A percentile compares a stretch with the other conserved stretches of the same genome.
Conservation (phyloP, 2,113 vertebrate genomes). For the Stomatorhinus ivindoensis region DNA sequence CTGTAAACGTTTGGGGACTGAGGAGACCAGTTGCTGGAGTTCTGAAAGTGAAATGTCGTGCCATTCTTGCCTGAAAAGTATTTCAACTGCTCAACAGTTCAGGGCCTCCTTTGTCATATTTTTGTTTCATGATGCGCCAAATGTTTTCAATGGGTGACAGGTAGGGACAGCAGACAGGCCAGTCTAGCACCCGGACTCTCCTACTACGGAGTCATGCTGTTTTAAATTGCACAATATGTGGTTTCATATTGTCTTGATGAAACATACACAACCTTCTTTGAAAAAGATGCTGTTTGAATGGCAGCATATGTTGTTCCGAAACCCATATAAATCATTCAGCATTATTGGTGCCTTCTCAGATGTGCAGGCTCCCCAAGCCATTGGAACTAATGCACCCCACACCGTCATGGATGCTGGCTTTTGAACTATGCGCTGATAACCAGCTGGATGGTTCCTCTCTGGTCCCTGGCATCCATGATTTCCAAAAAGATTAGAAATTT, state of each 20-base stretch:
- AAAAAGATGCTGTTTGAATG: not conserved
- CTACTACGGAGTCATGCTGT: not conserved
- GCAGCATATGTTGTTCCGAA: not conserved
- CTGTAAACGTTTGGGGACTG: not conserved
- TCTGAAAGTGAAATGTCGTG: not conserved
- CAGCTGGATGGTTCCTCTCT: not conserved
- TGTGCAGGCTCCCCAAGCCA: not conserved
- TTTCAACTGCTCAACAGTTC: not conserved
- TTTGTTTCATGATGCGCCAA: not conserved
- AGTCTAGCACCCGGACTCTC: not conserved
- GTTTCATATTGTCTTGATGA: not conserved
- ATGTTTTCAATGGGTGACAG: not conserved
- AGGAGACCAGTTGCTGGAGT: not conserved
- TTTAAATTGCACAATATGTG: not conserved
- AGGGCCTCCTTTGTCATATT: not conserved
- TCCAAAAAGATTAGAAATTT: not conserved
- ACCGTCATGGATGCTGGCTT: not conserved
- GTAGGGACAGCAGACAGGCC: not conserved
- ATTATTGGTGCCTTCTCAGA: not conserved
- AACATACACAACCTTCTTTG: not conserved
- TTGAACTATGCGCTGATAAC: not conserved
- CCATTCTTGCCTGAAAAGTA: not conserved
- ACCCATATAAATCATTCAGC: not conserved
- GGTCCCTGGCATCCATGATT: not conserved
- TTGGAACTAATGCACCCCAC: not conserved